Evolutionary conservation across 2,797 vertebrate genomes (phyloP).

Genomic region (Chelidonichthys spinosus): DNA sequence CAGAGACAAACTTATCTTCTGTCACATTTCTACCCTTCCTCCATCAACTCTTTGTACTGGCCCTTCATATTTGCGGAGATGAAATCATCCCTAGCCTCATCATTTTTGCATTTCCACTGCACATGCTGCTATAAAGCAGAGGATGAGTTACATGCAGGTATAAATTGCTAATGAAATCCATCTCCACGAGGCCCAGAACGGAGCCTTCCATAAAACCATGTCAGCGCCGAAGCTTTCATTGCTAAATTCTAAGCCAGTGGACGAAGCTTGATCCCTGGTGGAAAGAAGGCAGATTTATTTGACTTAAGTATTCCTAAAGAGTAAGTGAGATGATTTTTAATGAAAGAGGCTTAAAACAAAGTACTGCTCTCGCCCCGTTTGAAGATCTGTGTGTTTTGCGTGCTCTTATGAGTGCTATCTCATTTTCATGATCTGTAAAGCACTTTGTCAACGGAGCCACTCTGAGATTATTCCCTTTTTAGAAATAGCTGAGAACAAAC

Average conservation of each 20-base stretch:
- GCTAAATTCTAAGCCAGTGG: slow-evolving; percentile 38
- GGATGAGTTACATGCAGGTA: slow-evolving; percentile 40
- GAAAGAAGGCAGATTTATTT: slow-evolving; percentile 49
- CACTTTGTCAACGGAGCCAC: slow-evolving; percentile 4
- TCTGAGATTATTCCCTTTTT: not conserved
- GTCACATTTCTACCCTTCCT: not conserved
- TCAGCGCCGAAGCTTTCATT: slow-evolving; percentile 22
- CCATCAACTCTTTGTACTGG: slow-evolving; percentile 5
- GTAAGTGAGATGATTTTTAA: slow-evolving; percentile 33
- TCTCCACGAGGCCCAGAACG: slow-evolving; percentile 29
- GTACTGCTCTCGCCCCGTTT: slow-evolving; percentile 3
- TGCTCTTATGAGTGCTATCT: slow-evolving; percentile 22
- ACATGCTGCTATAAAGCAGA: slow-evolving; percentile 36
- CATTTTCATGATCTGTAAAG: slow-evolving; percentile 25
- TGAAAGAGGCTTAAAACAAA: slow-evolving; percentile 38
- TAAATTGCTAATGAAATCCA: slow-evolving; percentile 63
- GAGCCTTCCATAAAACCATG: slow-evolving; percentile 43
- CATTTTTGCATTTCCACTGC: slow-evolving; percentile 28
- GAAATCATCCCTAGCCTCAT: slow-evolving; percentile 26
- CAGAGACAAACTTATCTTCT: slow-evolving; percentile 9
- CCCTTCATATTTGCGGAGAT: not conserved
- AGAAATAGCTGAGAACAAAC: slow-evolving; percentile 1
- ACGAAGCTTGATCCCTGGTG: slow-evolving; percentile 25
- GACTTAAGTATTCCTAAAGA: slow-evolving; percentile 33
- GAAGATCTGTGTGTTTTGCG: slow-evolving; percentile 15